Evolutionary conservation across 2,888 invertebrate species (phyloP).

Genomic region (Hirudinaria manillensis): DNA sequence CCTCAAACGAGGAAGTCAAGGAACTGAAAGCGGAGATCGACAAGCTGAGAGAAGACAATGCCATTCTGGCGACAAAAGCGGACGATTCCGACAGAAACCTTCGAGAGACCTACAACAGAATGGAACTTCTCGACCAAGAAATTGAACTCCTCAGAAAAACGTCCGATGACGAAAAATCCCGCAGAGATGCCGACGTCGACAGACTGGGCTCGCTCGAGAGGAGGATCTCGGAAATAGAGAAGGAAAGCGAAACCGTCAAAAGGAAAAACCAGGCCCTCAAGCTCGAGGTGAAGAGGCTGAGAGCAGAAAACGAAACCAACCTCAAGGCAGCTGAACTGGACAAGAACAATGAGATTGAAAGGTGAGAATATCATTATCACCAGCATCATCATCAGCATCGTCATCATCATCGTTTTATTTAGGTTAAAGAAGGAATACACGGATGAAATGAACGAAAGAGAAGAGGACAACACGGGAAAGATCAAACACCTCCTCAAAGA

Average conservation of each 20-base stretch:
- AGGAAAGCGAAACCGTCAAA: slow-evolving; percentile 18
- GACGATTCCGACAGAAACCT: not conserved
- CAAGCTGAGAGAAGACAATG: not conserved
- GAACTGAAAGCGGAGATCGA: not conserved
- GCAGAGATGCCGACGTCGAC: not conserved
- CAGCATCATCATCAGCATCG: no score
- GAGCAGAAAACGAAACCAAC: not conserved
- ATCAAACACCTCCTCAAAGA: slow-evolving; percentile 26
- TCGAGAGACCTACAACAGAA: not conserved
- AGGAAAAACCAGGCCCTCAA: slow-evolving; percentile 6
- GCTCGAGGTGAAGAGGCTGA: slow-evolving; percentile 22
- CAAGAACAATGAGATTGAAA: slow-evolving; percentile 24
- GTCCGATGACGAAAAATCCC: not conserved
- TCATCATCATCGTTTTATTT: not conserved
- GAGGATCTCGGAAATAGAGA: not conserved
- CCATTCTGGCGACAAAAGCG: not conserved
- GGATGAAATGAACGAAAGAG: slow-evolving; percentile 23
- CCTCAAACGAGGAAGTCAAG: not conserved
- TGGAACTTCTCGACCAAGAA: no score
- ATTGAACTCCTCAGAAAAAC: no score
- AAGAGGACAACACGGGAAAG: not conserved
- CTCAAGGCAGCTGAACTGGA: slow-evolving; percentile 9
- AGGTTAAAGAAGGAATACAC: slow-evolving; percentile 26
- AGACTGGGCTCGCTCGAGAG: not conserved
- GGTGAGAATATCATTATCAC: not conserved